Percentiles rank a stretch among this genome's conserved stretches.
These are phyloP conservation scores for Keiferia lycopersicella DNA, from an alignment of 2,888 invertebrate genomes.

Conservation along the genomic window DNA sequence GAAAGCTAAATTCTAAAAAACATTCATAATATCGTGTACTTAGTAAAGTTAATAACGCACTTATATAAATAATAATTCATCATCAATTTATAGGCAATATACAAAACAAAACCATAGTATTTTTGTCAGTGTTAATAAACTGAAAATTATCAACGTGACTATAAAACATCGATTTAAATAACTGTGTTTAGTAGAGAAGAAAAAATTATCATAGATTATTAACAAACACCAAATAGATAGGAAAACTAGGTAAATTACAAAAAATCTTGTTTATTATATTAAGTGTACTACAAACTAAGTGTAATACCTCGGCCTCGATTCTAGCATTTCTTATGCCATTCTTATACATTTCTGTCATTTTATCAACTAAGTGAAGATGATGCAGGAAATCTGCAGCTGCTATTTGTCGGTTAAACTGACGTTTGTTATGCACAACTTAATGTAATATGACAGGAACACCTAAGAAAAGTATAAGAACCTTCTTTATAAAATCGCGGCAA, in stretches of 20 bases:
- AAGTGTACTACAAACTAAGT: not conserved
- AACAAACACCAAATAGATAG: constrained; percentile 26
- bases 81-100: constrained; percentile 12
- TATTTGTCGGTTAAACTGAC: too few species aligned
- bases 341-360: too few species aligned
- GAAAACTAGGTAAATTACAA: not conserved
- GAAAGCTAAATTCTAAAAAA: constrained; percentile 66
- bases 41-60: constrained; percentile 6
- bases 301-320: too few species aligned
- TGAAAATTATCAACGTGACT: constrained; percentile 9
- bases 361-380: too few species aligned
- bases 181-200: constrained; percentile 18
- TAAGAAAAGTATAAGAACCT: too few species aligned
- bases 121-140: constrained; percentile 24
- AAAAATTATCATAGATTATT: constrained; percentile 21
- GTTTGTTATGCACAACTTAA: too few species aligned
- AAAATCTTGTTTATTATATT: not conserved
- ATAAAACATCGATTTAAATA: constrained; percentile 17
- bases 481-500: too few species aligned
- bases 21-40: constrained; percentile 24
- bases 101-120: constrained; percentile 23
- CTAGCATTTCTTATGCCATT: too few species aligned
- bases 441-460: too few species aligned
- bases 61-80: constrained; percentile 9
- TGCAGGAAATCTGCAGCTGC: too few species aligned